These are phyloP conservation scores for Eupithecia pulchellata DNA, from an alignment of 2,888 invertebrate genomes.

Conservation along the genomic window DNA sequence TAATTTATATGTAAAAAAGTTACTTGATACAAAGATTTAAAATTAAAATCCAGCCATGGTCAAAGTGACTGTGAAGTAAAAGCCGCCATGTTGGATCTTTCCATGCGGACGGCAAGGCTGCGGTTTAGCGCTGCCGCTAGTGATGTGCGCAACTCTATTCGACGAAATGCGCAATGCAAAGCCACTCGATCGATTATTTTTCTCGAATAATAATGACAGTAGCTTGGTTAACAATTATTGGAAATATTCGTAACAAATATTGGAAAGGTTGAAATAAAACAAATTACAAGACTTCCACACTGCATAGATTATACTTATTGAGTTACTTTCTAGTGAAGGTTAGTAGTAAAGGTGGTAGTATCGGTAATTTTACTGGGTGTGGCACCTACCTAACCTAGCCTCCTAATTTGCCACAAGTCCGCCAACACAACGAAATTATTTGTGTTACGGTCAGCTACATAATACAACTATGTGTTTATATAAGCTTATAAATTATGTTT, in stretches of 20 bases:
- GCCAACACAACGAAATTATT: background rate
- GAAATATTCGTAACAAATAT: too few species aligned
- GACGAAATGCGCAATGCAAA: constrained; percentile 53
- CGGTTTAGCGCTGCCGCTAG: constrained; percentile 63
- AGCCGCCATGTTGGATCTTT: constrained; percentile 80
- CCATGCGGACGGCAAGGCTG: constrained; percentile 61
- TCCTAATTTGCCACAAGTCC: background rate
- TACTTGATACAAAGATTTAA: constrained; percentile 62
- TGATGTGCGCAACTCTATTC: constrained; percentile 73
- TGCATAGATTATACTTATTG: background rate
- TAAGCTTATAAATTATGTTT: background rate
- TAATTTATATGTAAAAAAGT: constrained; percentile 61
- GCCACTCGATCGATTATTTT: constrained; percentile 63
- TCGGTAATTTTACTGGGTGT: background rate
- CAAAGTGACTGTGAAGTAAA: constrained; percentile 76
- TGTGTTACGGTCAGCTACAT: background rate
- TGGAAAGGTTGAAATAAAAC: background rate
- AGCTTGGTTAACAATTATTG: background rate
- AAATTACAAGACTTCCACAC: background rate
- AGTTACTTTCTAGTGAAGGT: background rate
- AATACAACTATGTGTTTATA: background rate
- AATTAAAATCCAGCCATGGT: constrained; percentile 74
- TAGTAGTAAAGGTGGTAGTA: background rate
- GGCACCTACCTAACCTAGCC: background rate
- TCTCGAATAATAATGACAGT: constrained; percentile 1